These are phyloP conservation scores for Sebastes schlegelii DNA, from an alignment of 2,113 vertebrate species.

Conservation along the genomic window DNA sequence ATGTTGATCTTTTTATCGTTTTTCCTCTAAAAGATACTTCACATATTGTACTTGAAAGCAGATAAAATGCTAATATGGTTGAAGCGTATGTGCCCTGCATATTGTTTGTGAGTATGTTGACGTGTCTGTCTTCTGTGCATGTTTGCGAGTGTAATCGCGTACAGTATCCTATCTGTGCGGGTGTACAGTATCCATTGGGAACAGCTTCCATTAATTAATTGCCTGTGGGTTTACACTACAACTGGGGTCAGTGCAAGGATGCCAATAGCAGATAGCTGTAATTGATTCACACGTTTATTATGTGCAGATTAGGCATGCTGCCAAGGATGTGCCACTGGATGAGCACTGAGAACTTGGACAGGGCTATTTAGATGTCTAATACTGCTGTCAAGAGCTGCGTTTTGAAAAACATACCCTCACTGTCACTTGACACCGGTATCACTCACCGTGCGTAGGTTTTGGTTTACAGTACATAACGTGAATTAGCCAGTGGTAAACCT, in stretches of 20 bases:
- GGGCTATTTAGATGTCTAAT: slow-evolving; percentile 40
- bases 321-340: slow-evolving; percentile 56
- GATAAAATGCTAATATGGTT: background rate
- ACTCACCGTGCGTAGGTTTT: slow-evolving; percentile 4
- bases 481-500: slow-evolving; percentile 33
- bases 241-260: slow-evolving; percentile 59
- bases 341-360: slow-evolving; percentile 32
- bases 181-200: slow-evolving; percentile 43
- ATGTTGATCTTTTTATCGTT: background rate
- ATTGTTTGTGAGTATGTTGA: background rate
- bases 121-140: background rate
- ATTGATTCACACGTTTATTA: slow-evolving; percentile 74
- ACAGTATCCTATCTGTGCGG: background rate
- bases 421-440: slow-evolving; percentile 15
- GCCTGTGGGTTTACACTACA: slow-evolving; percentile 63
- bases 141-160: background rate
- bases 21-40: background rate
- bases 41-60: background rate
- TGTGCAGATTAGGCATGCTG: slow-evolving; percentile 59
- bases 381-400: slow-evolving; percentile 31
- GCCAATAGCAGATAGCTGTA: slow-evolving; percentile 64
- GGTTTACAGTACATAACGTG: slow-evolving; percentile 10
- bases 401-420: slow-evolving; percentile 21
- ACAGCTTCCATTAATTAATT: slow-evolving; percentile 64
- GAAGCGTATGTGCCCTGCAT: background rate